phyloP scores from a whole-genome alignment of 2,113 vertebrate species.

The Macquaria australasica region DNA sequence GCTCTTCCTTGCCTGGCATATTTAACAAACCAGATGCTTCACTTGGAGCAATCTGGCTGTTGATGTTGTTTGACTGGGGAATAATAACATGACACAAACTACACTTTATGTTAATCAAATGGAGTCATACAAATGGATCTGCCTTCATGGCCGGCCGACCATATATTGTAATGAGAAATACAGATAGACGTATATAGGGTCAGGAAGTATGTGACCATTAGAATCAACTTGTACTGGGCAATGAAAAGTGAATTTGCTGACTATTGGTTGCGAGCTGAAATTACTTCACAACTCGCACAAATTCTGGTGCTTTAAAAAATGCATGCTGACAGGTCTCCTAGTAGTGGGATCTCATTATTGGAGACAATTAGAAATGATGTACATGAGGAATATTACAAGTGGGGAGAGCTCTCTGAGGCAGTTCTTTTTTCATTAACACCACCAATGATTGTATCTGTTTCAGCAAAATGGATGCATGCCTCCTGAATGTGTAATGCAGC shows the following conservation, averaged over 20 bases:
- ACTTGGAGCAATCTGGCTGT: constrained; percentile 52
- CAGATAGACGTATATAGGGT: constrained; percentile 12
- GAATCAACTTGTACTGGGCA: constrained; percentile 20
- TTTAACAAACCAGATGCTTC: constrained; percentile 65
- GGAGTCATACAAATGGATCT: constrained; percentile 12
- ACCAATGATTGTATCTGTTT: constrained; percentile 80
- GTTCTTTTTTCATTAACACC: constrained; percentile 79
- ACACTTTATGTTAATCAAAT: constrained; percentile 32
- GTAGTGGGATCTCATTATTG: constrained; percentile 75
- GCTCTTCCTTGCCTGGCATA: constrained; percentile 41
- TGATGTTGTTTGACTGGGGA: constrained; percentile 47
- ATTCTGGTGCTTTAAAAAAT: constrained; percentile 57
- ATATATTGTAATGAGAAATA: constrained; percentile 33
- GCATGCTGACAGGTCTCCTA: constrained; percentile 68
- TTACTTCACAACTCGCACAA: constrained; percentile 64
- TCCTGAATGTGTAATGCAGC: constrained; percentile 73
- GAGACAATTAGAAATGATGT: constrained; percentile 82
- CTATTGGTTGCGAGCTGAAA: constrained; percentile 68
- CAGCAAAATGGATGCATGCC: constrained; percentile 74
- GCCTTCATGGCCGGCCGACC: constrained; percentile 2
- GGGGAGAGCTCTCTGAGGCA: constrained; percentile 71
- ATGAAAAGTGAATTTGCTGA: constrained; percentile 74
- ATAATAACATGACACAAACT: constrained; percentile 45
- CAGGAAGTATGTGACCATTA: constrained; percentile 37
- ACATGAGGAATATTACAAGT: constrained; percentile 79